phyloP scores from a whole-genome alignment of 2,113 vertebrate species.

The Gnathonemus longibarbis region DNA sequence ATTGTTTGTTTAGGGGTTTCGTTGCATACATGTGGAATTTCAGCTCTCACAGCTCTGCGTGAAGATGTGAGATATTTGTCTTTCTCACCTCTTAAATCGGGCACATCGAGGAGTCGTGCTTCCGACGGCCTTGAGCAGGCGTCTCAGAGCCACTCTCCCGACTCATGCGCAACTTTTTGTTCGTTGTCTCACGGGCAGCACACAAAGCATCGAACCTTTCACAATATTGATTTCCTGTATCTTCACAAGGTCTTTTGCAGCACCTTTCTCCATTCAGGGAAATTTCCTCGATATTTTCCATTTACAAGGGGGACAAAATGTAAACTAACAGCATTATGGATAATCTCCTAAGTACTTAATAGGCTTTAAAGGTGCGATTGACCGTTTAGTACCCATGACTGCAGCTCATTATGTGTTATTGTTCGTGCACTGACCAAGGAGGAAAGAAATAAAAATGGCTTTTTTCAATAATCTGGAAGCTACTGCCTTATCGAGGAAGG shows the following conservation, averaged over 20 bases:
- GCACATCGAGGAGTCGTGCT: not conserved
- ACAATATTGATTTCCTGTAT: not conserved
- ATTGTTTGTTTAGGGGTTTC: not conserved
- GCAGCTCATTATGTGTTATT: not conserved
- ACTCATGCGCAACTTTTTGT: not conserved
- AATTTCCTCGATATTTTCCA: conserved; percentile 35
- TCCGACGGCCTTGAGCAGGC: not conserved
- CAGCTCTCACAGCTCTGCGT: not conserved
- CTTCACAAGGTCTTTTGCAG: not conserved
- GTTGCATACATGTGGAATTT: not conserved
- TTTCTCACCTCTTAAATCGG: not conserved
- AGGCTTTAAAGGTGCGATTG: conserved; percentile 11
- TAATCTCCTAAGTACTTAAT: conserved; percentile 6
- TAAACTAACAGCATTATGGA: not conserved
- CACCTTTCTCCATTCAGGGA: conserved; percentile 25
- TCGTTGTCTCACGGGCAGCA: not conserved
- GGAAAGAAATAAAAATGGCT: not conserved
- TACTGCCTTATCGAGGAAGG: not conserved
- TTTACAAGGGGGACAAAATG: conserved; percentile 32
- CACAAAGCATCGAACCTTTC: not conserved
- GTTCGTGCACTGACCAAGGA: not conserved
- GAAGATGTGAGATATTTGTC: not conserved
- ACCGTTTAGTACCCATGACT: not conserved
- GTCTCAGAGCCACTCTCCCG: not conserved
- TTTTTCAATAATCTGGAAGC: not conserved